phyloP scores from a whole-genome alignment of 2,113 vertebrate species.

The Apaloderma vittatum region DNA sequence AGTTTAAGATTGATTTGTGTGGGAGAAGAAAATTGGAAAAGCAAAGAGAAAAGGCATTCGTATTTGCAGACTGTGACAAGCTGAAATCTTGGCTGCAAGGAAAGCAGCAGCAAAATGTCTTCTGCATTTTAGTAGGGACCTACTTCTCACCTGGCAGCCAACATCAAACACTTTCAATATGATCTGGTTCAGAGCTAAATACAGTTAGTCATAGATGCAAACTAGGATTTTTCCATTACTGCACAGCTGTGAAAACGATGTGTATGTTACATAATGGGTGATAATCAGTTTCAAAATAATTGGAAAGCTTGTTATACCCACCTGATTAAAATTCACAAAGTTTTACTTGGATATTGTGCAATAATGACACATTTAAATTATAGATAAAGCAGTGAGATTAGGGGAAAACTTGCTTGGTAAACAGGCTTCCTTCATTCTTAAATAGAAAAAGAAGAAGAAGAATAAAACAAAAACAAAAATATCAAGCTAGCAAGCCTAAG shows the following conservation, averaged over 20 bases:
- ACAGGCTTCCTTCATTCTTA: background rate
- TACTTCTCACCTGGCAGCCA: background rate
- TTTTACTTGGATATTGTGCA: conserved; percentile 1
- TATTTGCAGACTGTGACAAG: background rate
- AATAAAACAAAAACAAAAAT: background rate
- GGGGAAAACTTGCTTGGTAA: background rate
- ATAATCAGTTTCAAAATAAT: conserved; percentile 5
- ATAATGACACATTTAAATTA: conserved; percentile 21
- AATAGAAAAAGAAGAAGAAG: background rate
- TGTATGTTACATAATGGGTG: background rate
- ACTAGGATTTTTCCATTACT: background rate
- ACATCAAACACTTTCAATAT: background rate
- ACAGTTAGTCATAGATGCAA: background rate
- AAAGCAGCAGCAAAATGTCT: background rate
- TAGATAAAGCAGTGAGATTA: background rate
- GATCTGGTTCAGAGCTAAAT: background rate
- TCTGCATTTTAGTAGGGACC: background rate
- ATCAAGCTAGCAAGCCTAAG: background rate
- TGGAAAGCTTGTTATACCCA: background rate
- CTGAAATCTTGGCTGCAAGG: background rate
- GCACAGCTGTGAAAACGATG: background rate
- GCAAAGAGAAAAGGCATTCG: background rate
- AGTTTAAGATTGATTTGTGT: background rate
- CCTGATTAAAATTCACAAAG: conserved; percentile 11
- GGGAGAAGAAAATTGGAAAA: conserved; percentile 10